Evolutionary conservation across 23 tunicate genomes (phyloP), one percentile per base, ranked within the genome.

Genomic region (Ascidia mentula): DNA sequence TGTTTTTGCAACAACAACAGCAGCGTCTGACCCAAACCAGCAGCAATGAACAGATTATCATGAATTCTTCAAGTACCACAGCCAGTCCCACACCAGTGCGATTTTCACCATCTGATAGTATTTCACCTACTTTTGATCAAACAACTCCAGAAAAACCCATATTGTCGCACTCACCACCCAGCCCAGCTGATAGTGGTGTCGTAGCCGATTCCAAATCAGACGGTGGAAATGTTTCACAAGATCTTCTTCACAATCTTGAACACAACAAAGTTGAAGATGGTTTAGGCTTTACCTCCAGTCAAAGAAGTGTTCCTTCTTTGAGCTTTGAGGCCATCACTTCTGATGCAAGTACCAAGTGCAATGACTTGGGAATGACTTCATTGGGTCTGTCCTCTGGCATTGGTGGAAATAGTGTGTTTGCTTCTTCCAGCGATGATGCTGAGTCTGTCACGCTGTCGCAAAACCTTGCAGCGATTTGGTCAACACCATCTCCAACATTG

Each of bases 141-240:
- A 71, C 37, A 3, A 77, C 90, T 28, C 90, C 90, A 6, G 90
- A 86, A 46, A 86, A 86, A 72, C 74, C 84, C 22, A 74, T 45
- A 24, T 26, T 86, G 38, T 86, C 90, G 8, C 90, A 73, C 3
- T 79, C 87, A 0, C 93, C 93, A 30, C 93, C 93, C 0, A 82
- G 87, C 35, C 93, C 93, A 0, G 93, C 93, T 20, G 93, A 88
- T 45, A 88, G 93, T 72, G 93, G 93, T 38, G 93, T 88, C 6
- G 87, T 88, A 4, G 77, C 87, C 30, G 93, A 88, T 60, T 72
- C 90, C 31, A 86, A 86, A 46, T 86, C 84, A 53, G 90, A 86
- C 8, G 46, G 73, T 13, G 76, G 75, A 31, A 86, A 79, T 73
- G 45, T 79, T 24, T 79, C 90, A 7, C 90, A 86, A 72, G 90